Percentiles rank a stretch among this genome's conserved stretches.
Conservation (phyloP, 2,113 vertebrate genomes). For the Boulengeromyrus knoepffleri region DNA sequence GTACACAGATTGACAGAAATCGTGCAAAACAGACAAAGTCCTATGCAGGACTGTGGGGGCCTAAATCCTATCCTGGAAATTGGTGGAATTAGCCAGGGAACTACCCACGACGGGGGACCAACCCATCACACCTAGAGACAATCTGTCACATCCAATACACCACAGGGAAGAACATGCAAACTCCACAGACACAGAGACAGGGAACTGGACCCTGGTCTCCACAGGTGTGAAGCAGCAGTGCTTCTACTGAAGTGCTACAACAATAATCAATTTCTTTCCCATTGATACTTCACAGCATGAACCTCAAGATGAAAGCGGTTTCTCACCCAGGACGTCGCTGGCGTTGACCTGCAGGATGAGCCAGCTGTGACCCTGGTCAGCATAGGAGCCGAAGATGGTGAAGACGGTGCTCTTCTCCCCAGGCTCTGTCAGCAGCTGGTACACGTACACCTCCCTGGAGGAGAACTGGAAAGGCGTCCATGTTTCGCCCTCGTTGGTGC, state of each 20-base stretch:
- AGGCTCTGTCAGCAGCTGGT: slow-evolving; percentile 88
- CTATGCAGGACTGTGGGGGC: not conserved
- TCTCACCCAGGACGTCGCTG: slow-evolving; percentile 78
- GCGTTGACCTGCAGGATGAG: slow-evolving; percentile 95
- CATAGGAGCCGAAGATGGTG: slow-evolving; percentile 93
- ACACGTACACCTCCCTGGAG: slow-evolving; percentile 75
- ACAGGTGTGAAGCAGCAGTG: not conserved
- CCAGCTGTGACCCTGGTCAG: slow-evolving; percentile 90
- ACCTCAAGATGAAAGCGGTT: not conserved
- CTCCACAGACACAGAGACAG: not conserved
- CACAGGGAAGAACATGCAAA: not conserved
- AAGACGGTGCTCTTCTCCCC: slow-evolving; percentile 95
- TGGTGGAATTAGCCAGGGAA: not conserved
- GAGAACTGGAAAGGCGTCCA: slow-evolving; percentile 86
- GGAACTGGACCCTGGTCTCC: not conserved
- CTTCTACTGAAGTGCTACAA: not conserved
- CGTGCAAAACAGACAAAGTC: not conserved
- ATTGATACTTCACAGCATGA: not conserved
- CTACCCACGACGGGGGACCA: not conserved
- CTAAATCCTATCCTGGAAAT: not conserved
- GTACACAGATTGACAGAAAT: not conserved
- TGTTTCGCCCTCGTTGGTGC: slow-evolving; percentile 93
- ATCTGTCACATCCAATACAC: not conserved
- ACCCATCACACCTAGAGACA: not conserved
- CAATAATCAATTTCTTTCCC: not conserved